Evolutionary conservation across 2,888 invertebrate genomes (phyloP).

Genomic region (Cryptocheilus praepositus): DNA sequence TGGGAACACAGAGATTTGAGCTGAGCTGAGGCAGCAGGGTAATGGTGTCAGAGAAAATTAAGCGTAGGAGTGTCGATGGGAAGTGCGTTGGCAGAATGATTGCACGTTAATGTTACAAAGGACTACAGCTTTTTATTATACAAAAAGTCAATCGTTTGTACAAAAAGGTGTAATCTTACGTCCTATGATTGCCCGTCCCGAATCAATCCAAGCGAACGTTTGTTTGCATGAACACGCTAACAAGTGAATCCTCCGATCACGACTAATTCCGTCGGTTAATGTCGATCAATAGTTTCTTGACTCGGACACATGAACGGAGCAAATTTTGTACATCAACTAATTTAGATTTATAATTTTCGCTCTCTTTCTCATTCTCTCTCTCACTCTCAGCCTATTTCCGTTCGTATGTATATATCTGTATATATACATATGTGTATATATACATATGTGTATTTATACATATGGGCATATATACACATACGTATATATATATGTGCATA

Average conservation of each 20-base stretch:
- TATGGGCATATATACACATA: too few species aligned
- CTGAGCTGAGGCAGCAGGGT: too few species aligned
- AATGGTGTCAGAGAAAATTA: too few species aligned
- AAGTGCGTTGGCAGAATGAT: not conserved
- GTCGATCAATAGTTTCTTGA: too few species aligned
- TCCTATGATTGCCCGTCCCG: not conserved
- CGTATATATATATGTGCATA: not conserved
- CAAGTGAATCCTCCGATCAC: slow-evolving; percentile 16
- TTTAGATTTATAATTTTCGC: not conserved
- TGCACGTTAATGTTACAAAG: slow-evolving; percentile 38
- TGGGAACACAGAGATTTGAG: too few species aligned
- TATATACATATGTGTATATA: too few species aligned
- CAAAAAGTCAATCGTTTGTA: slow-evolving; percentile 60
- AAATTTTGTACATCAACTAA: slow-evolving; percentile 1
- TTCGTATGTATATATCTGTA: not conserved
- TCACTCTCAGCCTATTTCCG: too few species aligned
- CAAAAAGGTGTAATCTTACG: slow-evolving; percentile 60
- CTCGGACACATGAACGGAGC: not conserved
- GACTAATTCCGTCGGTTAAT: slow-evolving; percentile 5
- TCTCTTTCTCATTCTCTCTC: slow-evolving; percentile 3
- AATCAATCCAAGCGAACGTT: too few species aligned
- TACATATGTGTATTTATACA: too few species aligned
- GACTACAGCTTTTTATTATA: slow-evolving; percentile 61
- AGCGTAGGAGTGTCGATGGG: too few species aligned
- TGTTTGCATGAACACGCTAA: too few species aligned